Conservation (phyloP, 2,797 vertebrate species). For the Austrolebias charrua region DNA sequence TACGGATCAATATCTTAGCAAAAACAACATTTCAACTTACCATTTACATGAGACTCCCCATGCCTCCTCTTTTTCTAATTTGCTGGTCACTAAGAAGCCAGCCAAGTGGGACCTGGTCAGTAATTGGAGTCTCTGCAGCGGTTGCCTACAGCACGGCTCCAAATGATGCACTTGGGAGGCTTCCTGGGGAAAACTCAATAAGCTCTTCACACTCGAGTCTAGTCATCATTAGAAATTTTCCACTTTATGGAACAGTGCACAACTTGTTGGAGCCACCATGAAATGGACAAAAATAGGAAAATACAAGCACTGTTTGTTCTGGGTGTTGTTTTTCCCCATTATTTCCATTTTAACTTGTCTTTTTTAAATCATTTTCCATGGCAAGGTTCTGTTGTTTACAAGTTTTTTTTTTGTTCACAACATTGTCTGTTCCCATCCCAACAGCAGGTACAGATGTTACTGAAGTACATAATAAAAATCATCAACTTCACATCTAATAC, state of each 20-base stretch:
- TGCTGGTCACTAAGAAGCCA: slow-evolving; percentile 76
- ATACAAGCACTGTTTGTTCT: slow-evolving; percentile 35
- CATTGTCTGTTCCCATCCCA: slow-evolving; percentile 46
- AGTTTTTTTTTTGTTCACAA: slow-evolving; percentile 35
- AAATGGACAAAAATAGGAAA: slow-evolving; percentile 36
- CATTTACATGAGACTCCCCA: slow-evolving; percentile 46
- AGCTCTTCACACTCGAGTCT: slow-evolving; percentile 73
- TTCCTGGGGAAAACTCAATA: slow-evolving; percentile 73
- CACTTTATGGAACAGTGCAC: slow-evolving; percentile 62
- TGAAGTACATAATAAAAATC: slow-evolving; percentile 21
- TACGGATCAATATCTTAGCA: slow-evolving; percentile 27
- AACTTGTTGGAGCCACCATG: slow-evolving; percentile 56
- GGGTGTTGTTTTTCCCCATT: slow-evolving; percentile 45
- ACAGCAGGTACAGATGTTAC: slow-evolving; percentile 29
- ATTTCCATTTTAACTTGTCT: slow-evolving; percentile 54
- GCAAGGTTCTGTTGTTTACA: slow-evolving; percentile 61
- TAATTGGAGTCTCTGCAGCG: slow-evolving; percentile 80
- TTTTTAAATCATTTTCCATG: slow-evolving; percentile 49
- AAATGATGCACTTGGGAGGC: slow-evolving; percentile 72
- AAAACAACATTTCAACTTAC: slow-evolving; percentile 49
- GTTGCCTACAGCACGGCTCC: slow-evolving; percentile 71
- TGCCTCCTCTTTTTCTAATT: slow-evolving; percentile 68
- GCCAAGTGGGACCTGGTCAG: slow-evolving; percentile 76
- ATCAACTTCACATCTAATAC: background rate
- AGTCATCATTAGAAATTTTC: slow-evolving; percentile 75